Evolutionary conservation across 2,888 invertebrate genomes (phyloP).

Genomic region (Lepetodrilus schrolli): DNA sequence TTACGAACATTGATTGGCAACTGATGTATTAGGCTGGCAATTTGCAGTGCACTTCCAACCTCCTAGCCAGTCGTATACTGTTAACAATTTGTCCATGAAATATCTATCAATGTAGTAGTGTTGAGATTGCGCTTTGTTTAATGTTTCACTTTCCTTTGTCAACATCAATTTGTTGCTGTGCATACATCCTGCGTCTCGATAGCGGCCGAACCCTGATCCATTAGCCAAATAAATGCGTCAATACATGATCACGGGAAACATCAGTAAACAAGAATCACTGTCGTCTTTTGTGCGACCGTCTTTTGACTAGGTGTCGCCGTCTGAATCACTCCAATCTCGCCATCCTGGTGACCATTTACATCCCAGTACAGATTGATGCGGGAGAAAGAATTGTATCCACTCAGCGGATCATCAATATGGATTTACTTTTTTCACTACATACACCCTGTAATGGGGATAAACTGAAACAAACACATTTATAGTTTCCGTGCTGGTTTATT

Average conservation of each 20-base stretch:
- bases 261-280: conserved; percentile 10
- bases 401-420: neutral
- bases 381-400: conserved; percentile 9
- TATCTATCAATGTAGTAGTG: neutral
- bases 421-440: neutral
- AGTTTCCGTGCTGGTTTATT: neutral
- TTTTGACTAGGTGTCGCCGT: conserved; percentile 9
- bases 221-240: conserved; percentile 25
- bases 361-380: neutral
- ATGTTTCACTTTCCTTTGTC: conserved; percentile 21
- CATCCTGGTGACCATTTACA: neutral
- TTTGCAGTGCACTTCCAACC: no score
- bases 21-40: neutral
- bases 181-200: conserved; percentile 13
- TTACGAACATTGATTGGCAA: neutral
- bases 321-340: conserved; percentile 3
- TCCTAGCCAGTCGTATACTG: no score
- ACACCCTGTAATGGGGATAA: conserved; percentile 8
- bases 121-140: neutral
- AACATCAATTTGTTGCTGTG: conserved; percentile 16
- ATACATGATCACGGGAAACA: conserved; percentile 20
- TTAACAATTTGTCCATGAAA: conserved; percentile 11
- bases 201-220: conserved; percentile 19
- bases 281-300: conserved; percentile 8
- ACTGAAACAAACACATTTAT: conserved; percentile 15